These are phyloP conservation scores for Scaptomyza reducta DNA, from an alignment of 2,888 invertebrate genomes.

Conservation along the genomic window DNA sequence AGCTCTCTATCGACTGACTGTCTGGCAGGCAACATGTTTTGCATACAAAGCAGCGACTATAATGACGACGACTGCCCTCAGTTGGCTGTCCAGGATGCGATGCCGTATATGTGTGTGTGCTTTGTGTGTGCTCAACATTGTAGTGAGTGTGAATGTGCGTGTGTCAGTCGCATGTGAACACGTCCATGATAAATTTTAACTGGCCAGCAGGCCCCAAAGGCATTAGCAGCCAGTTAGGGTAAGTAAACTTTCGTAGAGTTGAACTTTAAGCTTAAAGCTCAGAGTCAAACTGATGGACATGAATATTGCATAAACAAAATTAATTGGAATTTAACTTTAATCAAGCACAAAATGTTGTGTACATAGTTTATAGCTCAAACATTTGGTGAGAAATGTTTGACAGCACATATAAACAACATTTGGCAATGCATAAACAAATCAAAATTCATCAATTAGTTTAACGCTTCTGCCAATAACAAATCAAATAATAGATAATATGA, in stretches of 20 bases:
- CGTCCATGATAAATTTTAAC: slow-evolving; percentile 12
- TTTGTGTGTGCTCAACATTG: slow-evolving; percentile 23
- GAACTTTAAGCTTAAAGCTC: slow-evolving; percentile 2
- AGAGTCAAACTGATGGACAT: no score
- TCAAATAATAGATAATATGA: slow-evolving; percentile 29
- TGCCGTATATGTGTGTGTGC: slow-evolving; percentile 43
- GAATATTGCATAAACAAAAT: no score
- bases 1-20: slow-evolving; percentile 31
- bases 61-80: slow-evolving; percentile 48
- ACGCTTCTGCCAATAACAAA: slow-evolving; percentile 43
- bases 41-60: slow-evolving; percentile 67
- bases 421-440: slow-evolving; percentile 46
- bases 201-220: slow-evolving; percentile 19
- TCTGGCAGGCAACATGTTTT: slow-evolving; percentile 59
- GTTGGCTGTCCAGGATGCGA: slow-evolving; percentile 54
- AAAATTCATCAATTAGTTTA: slow-evolving; percentile 52
- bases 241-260: neutral
- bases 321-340: slow-evolving; percentile 20
- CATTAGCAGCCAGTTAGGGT: slow-evolving; percentile 13
- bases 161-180: neutral
- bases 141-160: slow-evolving; percentile 8
- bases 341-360: slow-evolving; percentile 12
- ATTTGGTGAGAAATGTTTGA: slow-evolving; percentile 32
- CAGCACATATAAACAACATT: slow-evolving; percentile 53
- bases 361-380: slow-evolving; percentile 47